Base-by-base conservation (phyloP, 2,797 vertebrate species). In the Distichodus sexfasciatus region DNA sequence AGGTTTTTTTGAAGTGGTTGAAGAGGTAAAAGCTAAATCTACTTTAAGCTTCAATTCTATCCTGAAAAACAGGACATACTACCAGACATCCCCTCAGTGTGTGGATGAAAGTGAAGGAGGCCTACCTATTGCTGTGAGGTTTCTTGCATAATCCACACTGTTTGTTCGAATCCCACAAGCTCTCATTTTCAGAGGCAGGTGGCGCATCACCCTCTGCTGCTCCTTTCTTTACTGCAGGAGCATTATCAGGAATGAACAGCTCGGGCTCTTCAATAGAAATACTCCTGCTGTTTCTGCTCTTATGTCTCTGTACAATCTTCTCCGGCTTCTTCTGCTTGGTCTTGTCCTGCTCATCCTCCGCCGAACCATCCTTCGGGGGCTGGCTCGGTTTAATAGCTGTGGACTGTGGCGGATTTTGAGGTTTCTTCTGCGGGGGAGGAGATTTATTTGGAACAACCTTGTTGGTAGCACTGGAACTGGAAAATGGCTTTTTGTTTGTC, bases 221-320 rank as follows among this genome's bases (percentile, higher is more conserved):
- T 69, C 92, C 96, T 77, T 91, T 94, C 87, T 94, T 98, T 41
- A 90, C 75, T 41, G 88, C 81, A n/a, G 96, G 94, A 77, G 97
- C 96, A 14, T 99, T 99, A 83, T 99, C 97, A 53, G 97, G 97
- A 83, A 99, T 92, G 76, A 99, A 99, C 70, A 99, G 87, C 0
- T 93, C 93, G 1, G 96, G 97, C 75, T 99, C 97, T 6, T 99
- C 97, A 81, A 98, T 74, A 9, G 96, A 98, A 77, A 98, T 83
- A 76, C 93, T 96, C 81, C 87, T 91, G 43, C 87, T 86, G 63
- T 86, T 95, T 87, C 92, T 93, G 62, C 84, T 91, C 82, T 93
- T 95, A 72, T 94, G 95, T 7, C 90, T 93, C 62, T 93, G 94
- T 46, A 94, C 72, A 58, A 88, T 87, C 83, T 93, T 98, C 62